Evolutionary conservation across 2,888 invertebrate genomes (phyloP), one percentile per base, ranked within the genome.

Genomic region (Drosophila acutilabella): DNA sequence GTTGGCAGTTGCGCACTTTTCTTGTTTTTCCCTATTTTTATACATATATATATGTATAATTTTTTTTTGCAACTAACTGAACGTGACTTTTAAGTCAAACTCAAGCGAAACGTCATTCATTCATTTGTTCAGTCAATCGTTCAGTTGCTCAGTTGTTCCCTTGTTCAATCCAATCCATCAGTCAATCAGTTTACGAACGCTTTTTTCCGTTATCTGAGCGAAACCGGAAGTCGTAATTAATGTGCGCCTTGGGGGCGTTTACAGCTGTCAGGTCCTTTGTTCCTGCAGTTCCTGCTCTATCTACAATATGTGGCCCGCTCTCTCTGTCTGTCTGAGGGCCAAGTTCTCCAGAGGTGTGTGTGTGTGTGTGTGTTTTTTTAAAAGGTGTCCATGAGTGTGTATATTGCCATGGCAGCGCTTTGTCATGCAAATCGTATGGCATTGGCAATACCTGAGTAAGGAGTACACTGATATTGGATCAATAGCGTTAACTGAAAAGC

Each of bases 171-270:
- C 88, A 67, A 72, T 68, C 62, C 65, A 71, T 66, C 87, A 74
- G 78, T 83, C 87, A 88, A 86, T 86, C 84, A 79, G 80, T 76
- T 74, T 78, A 61, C 57, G 23, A 50, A 57, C 26, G 64, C 44
- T 47, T 56, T 69, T 62, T 47, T 45, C 44, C 41, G 64, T 64
- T 71, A 79, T 74, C 75, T 64, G 70, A 69, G 64, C 65, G 62
- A 64, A 66, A 64, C 87, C 83, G 88, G 84, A 85, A 88, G 84
- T 89, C 77, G 86, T 88, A 85, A 85, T 85, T 85, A 85, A 85
- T 89, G 89, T 70, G 82, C 68, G 74, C 85, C 86, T 79, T 52
- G 78, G 80, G 85, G 87, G 81, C 89, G 84, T 83, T 88, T 74
- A 64, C 71, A 50, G 67, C 52, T 77, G 68, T 53, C 82, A 68